Conservation (phyloP, 2,888 invertebrate genomes). For the Pachycephus smyrnensis region DNA sequence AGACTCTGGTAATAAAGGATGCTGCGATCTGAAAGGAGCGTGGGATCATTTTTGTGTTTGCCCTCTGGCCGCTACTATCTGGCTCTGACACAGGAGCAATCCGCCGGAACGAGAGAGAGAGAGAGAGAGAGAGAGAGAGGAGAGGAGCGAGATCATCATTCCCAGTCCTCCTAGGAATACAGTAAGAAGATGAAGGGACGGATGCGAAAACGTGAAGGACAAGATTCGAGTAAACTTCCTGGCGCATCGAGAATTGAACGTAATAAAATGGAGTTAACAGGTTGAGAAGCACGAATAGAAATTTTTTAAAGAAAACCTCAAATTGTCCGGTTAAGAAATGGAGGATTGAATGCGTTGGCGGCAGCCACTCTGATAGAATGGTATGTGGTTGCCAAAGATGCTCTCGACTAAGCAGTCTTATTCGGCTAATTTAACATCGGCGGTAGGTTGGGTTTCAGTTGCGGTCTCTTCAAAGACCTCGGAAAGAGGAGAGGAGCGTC, state of each 20-base stretch:
- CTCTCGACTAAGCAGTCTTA: constrained; percentile 17
- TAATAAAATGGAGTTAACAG: too few relatives aligned
- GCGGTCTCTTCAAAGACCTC: constrained; percentile 50
- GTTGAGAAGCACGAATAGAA: too few relatives aligned
- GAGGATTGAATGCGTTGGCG: not conserved
- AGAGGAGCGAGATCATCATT: too few relatives aligned
- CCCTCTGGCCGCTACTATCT: constrained; percentile 8
- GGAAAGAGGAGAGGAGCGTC: constrained; percentile 33
- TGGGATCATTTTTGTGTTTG: constrained; percentile 57
- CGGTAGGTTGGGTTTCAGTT: constrained; percentile 41
- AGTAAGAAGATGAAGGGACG: too few relatives aligned
- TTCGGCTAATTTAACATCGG: constrained; percentile 60
- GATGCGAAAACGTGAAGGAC: not conserved
- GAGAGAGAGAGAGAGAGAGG: too few relatives aligned
- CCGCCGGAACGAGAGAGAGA: too few relatives aligned
- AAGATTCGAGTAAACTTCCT: constrained; percentile 18
- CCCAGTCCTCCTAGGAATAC: too few relatives aligned
- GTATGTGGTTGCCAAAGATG: not conserved
- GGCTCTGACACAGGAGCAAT: not conserved
- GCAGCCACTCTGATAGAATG: not conserved
- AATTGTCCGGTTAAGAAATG: not conserved
- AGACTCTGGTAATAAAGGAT: constrained; percentile 64
- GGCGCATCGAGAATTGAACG: not conserved
- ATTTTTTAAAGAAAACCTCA: not conserved
- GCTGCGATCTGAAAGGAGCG: constrained; percentile 59